Base-by-base conservation (phyloP, 2,797 vertebrate species). In the Leucoraja ocellata region DNA sequence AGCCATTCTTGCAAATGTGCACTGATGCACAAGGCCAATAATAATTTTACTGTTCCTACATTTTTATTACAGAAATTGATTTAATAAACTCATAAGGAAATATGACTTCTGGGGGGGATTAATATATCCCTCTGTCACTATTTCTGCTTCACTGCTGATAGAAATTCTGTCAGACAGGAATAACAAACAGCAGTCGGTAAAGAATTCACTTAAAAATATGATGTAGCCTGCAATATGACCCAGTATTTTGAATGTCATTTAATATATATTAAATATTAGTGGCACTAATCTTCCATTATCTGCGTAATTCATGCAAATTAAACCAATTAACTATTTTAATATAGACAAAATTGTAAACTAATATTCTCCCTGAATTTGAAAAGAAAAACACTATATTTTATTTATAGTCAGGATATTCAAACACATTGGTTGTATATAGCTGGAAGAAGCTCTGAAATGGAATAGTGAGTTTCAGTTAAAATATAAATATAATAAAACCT, bases 31-130 rank as follows among this genome's bases (percentile, higher is more conserved):
- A 92, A 92, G 23, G 39, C 90, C 90, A 92, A 76, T 92, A 92
- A 92, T 76, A 92, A 92, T 92, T 92, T 92, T 28, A 54, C 18
- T 92, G 90, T 92, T 92, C 76, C 71, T 92, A 73, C 90, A 92
- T 92, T 92, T 92, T 92, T 74, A 92, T 92, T 92, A 92, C 68
- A 92, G 90, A 92, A 92, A 92, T 92, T 92, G 21, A 76, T 74
- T 92, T 92, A 92, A 92, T 92, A 92, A 92, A 92, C 71, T 74
- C 90, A 76, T 92, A 92, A 92, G 71, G 71, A 92, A 92, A 73
- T 76, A 39, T 74, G 39, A 73, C 71, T 76, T 92, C 71, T 76
- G 21, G 90, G 25, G 46, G 68, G 71, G 71, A n/a, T 54, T 76
- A 92, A 92, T 92, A 54, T 76, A 74, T 92, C 32, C 68, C 88